Percentiles rank a stretch among this genome's conserved stretches.
phyloP scores from a whole-genome alignment of 2,797 vertebrate genomes.

The Sebastes kiyomatsui region DNA sequence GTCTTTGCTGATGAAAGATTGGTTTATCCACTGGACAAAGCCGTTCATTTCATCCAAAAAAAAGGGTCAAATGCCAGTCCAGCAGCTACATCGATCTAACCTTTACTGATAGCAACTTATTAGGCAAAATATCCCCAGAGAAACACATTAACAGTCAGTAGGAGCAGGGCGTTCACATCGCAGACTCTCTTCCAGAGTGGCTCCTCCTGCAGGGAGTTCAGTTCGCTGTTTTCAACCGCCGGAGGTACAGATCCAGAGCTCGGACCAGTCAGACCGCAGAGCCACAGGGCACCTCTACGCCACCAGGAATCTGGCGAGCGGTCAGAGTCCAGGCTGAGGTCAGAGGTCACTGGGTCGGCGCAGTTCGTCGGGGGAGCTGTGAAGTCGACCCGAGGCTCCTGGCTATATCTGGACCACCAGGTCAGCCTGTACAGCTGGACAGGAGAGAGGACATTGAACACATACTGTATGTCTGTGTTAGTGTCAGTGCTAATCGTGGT shows the following conservation, averaged over 20 bases:
- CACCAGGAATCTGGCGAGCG: slow-evolving; percentile 64
- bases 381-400: slow-evolving; percentile 48
- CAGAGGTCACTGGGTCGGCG: background rate
- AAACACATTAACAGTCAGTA: slow-evolving; percentile 88
- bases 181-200: slow-evolving; percentile 89
- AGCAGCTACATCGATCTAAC: background rate
- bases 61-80: background rate
- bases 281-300: slow-evolving; percentile 77
- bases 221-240: slow-evolving; percentile 53
- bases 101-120: background rate
- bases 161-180: slow-evolving; percentile 85
- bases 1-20: background rate
- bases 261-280: slow-evolving; percentile 84
- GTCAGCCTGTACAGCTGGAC: slow-evolving; percentile 68
- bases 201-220: slow-evolving; percentile 86
- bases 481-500: too few relatives aligned
- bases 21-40: background rate
- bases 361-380: background rate
- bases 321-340: background rate
- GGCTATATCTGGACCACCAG: slow-evolving; percentile 75
- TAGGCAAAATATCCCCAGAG: slow-evolving; percentile 92
- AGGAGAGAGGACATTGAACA: background rate
- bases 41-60: background rate
- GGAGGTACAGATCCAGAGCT: background rate
- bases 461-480: background rate